Percentiles rank a stretch among this genome's conserved stretches.
Evolutionary conservation across 1,140 invertebrate genomes (phyloP).

Genomic region (Diabrotica virgifera): DNA sequence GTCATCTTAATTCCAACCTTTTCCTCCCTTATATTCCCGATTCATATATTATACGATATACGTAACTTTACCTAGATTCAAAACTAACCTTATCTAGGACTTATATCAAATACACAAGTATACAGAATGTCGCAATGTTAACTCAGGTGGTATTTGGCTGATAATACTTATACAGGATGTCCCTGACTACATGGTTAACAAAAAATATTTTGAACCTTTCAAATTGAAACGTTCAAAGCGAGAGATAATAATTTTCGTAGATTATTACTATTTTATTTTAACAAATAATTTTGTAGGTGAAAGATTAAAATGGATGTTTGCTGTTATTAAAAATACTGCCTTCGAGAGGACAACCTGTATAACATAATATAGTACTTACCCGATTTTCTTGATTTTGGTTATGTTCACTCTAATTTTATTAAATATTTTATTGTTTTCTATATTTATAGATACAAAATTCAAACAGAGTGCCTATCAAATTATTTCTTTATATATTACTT

Average conservation of each 20-base stretch:
- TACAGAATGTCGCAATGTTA: constrained; percentile 46
- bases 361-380: not conserved
- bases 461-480: no score
- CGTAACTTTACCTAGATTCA: constrained; percentile 44
- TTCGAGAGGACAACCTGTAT: not conserved
- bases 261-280: no score
- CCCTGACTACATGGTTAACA: not conserved
- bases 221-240: not conserved
- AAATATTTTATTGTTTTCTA: not conserved
- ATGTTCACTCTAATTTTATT: not conserved
- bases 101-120: constrained; percentile 47
- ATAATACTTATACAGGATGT: not conserved
- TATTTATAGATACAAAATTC: no score
- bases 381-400: not conserved
- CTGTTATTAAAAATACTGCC: not conserved
- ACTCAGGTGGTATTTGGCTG: constrained; percentile 44
- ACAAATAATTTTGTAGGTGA: no score
- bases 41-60: constrained; percentile 43
- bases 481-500: no score
- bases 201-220: not conserved
- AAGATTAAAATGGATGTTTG: no score
- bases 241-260: no score
- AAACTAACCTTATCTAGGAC: constrained; percentile 34
- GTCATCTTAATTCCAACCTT: constrained; percentile 16
- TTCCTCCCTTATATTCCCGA: constrained; percentile 33